Evolutionary conservation across 1,140 invertebrate genomes (phyloP), one percentile per base, ranked within the genome.

Genomic region (Doryteuthis pealeii): DNA sequence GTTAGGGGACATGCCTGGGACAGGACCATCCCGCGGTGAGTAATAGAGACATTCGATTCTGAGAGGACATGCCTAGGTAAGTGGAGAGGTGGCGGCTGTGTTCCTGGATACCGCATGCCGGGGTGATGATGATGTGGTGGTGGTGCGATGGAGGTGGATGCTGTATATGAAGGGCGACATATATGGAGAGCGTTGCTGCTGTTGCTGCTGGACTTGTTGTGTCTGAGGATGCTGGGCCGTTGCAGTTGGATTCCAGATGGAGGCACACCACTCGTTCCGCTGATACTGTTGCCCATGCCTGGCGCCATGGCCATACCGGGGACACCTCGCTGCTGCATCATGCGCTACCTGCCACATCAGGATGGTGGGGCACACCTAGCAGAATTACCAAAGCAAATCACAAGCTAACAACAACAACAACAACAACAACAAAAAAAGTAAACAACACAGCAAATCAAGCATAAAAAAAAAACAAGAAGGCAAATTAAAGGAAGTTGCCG

Each of bases 31-130:
- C 73, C 74, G 67, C 76, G 18, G 71, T 71, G 58, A 40, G 35
- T 22, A 40, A 40, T 40, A 40, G 35, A 40, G 35, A 40, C 35
- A 40, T 40, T 40, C 35, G 35, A 40, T 40, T 40, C 35, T 40
- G 35, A 40, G 35, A 40, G 54, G 75, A 67, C 79, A 79, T 77
- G 73, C 76, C 74, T 31, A n/a, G 74, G 73, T 62, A 74, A 72
- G 26, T 76, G 72, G 2, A 74, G 72, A 32, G 74, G 73, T 62
- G 76, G 74, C 26, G 77, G 72, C 18, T 76, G 72, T 33, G 68
- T 43, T 18, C 73, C 54, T 43, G 43, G 71, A 45, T 40, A 72
- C 72, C 72, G 45, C 70, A 40, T 49, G 33, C 40, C 45, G 30
- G 43, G 74, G 28, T n/a, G 73, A 72, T 68, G 71, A 72, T 58